Conservation (phyloP, 2,797 vertebrate genomes). For the Enteromius anoplus region DNA sequence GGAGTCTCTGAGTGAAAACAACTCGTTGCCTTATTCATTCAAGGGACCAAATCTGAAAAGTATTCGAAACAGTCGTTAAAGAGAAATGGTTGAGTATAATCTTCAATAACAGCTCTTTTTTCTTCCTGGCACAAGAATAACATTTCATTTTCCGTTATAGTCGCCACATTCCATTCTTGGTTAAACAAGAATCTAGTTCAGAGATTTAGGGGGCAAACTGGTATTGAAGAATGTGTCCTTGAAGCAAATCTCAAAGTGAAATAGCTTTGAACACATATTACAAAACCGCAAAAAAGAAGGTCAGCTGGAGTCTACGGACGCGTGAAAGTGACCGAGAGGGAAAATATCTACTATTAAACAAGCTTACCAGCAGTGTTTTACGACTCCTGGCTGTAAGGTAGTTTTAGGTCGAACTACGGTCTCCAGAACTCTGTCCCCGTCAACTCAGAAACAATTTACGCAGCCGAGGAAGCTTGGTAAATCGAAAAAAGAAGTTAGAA, state of each 20-base stretch:
- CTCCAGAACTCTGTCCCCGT: slow-evolving; percentile 15
- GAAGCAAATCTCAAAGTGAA: slow-evolving; percentile 16
- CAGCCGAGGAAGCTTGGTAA: slow-evolving; percentile 64
- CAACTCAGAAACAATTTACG: slow-evolving; percentile 52
- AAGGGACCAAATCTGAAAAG: background rate
- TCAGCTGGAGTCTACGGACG: slow-evolving; percentile 20
- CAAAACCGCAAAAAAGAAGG: slow-evolving; percentile 25
- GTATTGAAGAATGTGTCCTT: slow-evolving; percentile 26
- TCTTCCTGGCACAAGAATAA: background rate
- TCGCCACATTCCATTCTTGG: background rate
- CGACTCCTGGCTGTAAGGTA: slow-evolving; percentile 11
- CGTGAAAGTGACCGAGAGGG: slow-evolving; percentile 28
- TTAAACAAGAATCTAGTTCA: slow-evolving; percentile 16
- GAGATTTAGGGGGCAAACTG: background rate
- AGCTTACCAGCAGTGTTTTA: slow-evolving; percentile 6
- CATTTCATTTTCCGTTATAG: background rate
- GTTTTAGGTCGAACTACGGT: slow-evolving; percentile 27
- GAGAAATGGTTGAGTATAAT: background rate
- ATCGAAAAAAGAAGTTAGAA: slow-evolving; percentile 77
- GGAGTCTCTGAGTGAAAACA: background rate
- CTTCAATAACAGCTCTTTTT: background rate
- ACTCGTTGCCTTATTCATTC: background rate
- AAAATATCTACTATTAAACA: background rate
- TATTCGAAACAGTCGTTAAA: background rate
- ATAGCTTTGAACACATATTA: slow-evolving; percentile 24